A percentile compares a stretch with the other conserved stretches of the same genome.
Conservation (phyloP, 2,797 vertebrate species). For the Phyllotis vaccarum region DNA sequence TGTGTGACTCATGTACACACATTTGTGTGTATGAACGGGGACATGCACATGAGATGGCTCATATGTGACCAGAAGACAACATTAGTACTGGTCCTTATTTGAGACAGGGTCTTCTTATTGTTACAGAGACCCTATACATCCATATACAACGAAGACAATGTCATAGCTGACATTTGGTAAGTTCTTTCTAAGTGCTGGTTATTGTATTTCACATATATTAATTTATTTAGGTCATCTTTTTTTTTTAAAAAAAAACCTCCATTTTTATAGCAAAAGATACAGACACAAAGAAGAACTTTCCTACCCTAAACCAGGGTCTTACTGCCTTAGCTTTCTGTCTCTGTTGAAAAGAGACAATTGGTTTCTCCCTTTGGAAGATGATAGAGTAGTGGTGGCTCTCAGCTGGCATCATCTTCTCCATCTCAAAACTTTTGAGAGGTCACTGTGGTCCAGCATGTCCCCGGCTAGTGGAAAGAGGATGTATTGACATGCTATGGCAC, state of each 20-base stretch:
- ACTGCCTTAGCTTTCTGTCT: not conserved
- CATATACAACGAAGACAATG: accelerated
- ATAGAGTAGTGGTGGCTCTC: not conserved
- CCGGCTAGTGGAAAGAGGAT: not conserved
- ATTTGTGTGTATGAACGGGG: not conserved
- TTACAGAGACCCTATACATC: not conserved
- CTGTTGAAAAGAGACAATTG: not conserved
- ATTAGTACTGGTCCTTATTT: not conserved
- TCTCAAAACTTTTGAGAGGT: no score
- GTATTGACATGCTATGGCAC: accelerated
- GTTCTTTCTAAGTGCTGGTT: not conserved
- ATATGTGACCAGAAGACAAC: not conserved
- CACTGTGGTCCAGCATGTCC: not conserved
- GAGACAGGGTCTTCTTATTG: not conserved
- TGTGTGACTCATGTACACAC: not conserved
- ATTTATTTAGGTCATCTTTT: not conserved
- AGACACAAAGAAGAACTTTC: not conserved
- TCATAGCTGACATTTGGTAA: not conserved
- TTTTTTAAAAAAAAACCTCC: not conserved
- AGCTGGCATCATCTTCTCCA: not conserved
- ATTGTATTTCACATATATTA: not conserved
- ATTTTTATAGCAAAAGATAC: not conserved
- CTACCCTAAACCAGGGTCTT: not conserved
- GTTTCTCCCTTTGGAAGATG: not conserved
- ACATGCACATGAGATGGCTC: not conserved